Conservation (phyloP, 1,140 invertebrate genomes). For the Drosophila santomea region DNA sequence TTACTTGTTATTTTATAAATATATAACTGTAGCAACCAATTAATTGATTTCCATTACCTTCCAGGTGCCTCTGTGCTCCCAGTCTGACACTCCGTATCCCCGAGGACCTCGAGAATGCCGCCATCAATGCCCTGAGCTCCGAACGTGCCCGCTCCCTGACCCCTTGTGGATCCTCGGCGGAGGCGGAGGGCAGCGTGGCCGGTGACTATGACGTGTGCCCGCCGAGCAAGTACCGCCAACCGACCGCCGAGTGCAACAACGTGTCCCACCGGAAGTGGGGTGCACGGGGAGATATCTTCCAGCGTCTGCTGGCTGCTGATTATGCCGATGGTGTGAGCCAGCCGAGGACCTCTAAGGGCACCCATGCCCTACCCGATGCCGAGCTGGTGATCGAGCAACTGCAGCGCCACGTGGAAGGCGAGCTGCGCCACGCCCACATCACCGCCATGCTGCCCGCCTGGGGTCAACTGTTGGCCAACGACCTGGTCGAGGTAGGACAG, state of each 20-base stretch:
- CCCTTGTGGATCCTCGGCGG: conserved; percentile 39
- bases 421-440: conserved; percentile 88
- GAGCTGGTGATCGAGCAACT: conserved; percentile 75
- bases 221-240: conserved; percentile 91
- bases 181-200: conserved; percentile 40
- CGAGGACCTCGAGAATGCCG: conserved; percentile 74
- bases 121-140: conserved; percentile 66
- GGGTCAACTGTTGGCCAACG: conserved; percentile 92
- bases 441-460: conserved; percentile 92
- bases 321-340: conserved; percentile 93
- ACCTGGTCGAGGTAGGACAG: conserved; percentile 88
- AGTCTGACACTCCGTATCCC: conserved; percentile 68
- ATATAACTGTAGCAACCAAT: not conserved
- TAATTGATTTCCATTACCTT: not conserved
- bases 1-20: not conserved
- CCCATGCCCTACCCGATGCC: conserved; percentile 87
- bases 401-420: conserved; percentile 72
- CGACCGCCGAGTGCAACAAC: conserved; percentile 97
- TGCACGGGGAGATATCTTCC: conserved; percentile 92
- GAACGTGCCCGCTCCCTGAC: conserved; percentile 72
- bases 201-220: conserved; percentile 86
- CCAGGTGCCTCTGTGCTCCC: conserved; percentile 66
- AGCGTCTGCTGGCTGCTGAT: conserved; percentile 90
- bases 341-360: conserved; percentile 86
- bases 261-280: conserved; percentile 95